A percentile compares a stretch with the other conserved stretches of the same genome.
Evolutionary conservation across 2,113 vertebrate genomes (phyloP).

Genomic region (Argyrosomus japonicus): DNA sequence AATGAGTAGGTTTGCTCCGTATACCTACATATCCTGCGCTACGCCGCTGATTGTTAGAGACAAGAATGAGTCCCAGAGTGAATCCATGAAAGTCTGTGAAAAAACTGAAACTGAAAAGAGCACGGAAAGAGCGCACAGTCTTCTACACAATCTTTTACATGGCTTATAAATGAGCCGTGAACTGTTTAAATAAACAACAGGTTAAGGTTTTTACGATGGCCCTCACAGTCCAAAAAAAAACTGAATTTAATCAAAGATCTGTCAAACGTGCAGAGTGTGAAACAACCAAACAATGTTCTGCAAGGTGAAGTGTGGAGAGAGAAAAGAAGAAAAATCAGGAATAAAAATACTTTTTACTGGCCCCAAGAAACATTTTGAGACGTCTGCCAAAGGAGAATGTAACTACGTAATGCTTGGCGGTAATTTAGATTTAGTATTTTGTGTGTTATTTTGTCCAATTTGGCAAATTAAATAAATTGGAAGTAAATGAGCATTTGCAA

Average conservation of each 20-base stretch:
- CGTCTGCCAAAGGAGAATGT: background rate
- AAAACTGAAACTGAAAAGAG: background rate
- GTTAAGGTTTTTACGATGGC: too few relatives aligned
- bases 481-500: conserved; percentile 1
- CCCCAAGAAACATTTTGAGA: background rate
- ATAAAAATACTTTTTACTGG: background rate
- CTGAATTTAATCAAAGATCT: background rate
- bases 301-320: background rate
- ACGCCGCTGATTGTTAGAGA: background rate
- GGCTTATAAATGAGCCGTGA: background rate
- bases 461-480: background rate
- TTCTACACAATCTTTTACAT: background rate
- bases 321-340: background rate
- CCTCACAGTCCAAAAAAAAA: background rate
- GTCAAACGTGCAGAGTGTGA: background rate
- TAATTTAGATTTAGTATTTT: background rate
- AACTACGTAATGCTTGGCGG: background rate
- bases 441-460: background rate
- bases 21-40: too few relatives aligned
- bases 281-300: background rate
- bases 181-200: conserved; percentile 2
- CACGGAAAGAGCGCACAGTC: background rate
- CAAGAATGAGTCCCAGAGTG: conserved; percentile 2
- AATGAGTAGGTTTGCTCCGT: too few relatives aligned
- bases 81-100: background rate